A percentile compares a stretch with the other conserved stretches of the same genome.
Conservation (phyloP, 1,140 invertebrate genomes). For the Thaumatotibia leucotreta region DNA sequence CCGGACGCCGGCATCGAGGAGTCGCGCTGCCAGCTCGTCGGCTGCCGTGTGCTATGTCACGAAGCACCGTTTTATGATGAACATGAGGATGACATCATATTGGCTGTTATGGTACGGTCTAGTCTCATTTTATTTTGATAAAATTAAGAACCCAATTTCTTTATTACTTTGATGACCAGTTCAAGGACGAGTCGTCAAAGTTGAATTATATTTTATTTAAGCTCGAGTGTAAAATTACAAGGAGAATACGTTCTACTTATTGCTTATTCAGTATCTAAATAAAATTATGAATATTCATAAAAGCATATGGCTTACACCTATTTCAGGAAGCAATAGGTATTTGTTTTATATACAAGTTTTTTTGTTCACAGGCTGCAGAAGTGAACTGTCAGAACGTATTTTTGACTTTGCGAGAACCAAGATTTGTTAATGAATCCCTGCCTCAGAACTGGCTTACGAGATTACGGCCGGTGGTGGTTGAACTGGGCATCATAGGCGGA, state of each 20-base stretch:
- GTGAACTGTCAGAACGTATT: constrained; percentile 30
- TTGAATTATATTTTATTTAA: too few relatives aligned
- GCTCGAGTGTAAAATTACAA: too few relatives aligned
- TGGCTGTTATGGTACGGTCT: not conserved
- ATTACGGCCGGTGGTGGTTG: constrained; percentile 33
- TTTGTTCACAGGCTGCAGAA: constrained; percentile 43
- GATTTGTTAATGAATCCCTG: constrained; percentile 43
- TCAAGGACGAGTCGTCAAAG: too few relatives aligned
- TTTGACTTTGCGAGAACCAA: constrained; percentile 33
- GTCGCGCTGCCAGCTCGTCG: constrained; percentile 13
- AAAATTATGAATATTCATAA: too few relatives aligned
- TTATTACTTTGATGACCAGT: constrained; percentile 12
- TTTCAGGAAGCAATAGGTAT: too few relatives aligned
- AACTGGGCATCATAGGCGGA: constrained; percentile 43
- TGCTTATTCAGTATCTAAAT: too few relatives aligned
- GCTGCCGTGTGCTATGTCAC: constrained; percentile 43
- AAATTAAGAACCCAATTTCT: not conserved
- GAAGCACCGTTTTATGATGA: constrained; percentile 34
- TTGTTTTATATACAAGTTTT: constrained; percentile 16
- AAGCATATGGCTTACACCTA: too few relatives aligned
- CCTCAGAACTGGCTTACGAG: constrained; percentile 43
- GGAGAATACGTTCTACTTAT: too few relatives aligned
- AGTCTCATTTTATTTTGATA: not conserved
- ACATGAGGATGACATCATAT: constrained; percentile 26
- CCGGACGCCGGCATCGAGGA: not conserved